A percentile compares a stretch with the other conserved stretches of the same genome.
Conservation (phyloP, 2,797 vertebrate genomes). For the Acanthis flammea region DNA sequence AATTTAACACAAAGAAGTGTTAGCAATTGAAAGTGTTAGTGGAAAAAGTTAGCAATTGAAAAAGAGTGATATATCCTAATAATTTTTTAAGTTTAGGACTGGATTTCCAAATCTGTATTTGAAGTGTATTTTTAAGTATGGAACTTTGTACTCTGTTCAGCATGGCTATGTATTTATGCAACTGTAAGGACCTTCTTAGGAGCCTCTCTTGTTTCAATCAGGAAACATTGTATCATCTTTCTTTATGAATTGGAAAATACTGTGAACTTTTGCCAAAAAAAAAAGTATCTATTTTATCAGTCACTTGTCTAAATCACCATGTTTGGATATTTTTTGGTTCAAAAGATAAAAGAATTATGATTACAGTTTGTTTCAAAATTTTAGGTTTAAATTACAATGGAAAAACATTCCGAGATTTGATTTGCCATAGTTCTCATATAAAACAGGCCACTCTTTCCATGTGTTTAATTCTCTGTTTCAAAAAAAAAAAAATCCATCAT, state of each 20-base stretch:
- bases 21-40: not conserved
- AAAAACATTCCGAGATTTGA: not conserved
- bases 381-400: not conserved
- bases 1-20: conserved; percentile 10
- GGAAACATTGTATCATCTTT: not conserved
- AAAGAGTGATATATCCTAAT: not conserved
- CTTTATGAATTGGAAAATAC: not conserved
- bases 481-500: not conserved
- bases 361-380: not conserved
- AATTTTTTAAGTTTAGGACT: not conserved
- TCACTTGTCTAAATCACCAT: not conserved
- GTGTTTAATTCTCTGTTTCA: not conserved
- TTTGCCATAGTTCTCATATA: not conserved
- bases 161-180: not conserved
- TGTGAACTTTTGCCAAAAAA: not conserved
- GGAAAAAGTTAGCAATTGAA: not conserved
- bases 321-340: not conserved
- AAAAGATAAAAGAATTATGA: not conserved
- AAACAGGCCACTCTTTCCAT: not conserved
- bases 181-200: not conserved
- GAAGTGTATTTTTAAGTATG: not conserved
- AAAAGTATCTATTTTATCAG: not conserved
- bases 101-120: not conserved
- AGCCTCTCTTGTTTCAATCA: not conserved
- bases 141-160: not conserved